Evolutionary conservation across 2,113 vertebrate species (phyloP), one percentile per base, ranked within the genome.

Genomic region (Variabilichromis moorii): DNA sequence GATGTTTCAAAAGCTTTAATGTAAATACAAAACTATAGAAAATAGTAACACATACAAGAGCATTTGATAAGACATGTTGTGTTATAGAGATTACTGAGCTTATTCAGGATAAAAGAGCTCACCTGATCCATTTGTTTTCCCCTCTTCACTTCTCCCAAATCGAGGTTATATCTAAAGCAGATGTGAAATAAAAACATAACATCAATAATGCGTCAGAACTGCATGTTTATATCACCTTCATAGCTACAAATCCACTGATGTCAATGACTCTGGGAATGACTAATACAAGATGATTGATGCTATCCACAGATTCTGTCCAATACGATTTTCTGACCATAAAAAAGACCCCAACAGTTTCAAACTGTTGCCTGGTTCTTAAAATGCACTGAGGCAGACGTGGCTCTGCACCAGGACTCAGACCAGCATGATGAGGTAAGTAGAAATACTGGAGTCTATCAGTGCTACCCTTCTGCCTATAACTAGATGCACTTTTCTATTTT

Each of bases 91-190:
- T 24, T 71, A 42, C 11, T 47, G 9, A 76, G 68, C 10, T 12
- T 47, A 8, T 76, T 47, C 6, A 7, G 8, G 9, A 12, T 37
- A 54, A 19, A 8, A 50, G 14, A 47, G 2, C 90, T 95, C 96
- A 99, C 99, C 98, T 97, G 89, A 82, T 99, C 97, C 40, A 99
- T 97, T 82, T 96, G 94, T 93, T 96, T 95, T 68, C 97, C 96
- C 76, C 89, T 96, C 96, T 96, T 98, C 88, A 99, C 97, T n/a
- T 98, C 97, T 53, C 96, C 97, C 2, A 98, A 96, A 90, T 97
- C 97, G 90, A 99, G 97, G 76, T 96, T 90, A 87, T 97, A 95
- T 87, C 98, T 99, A 13, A 95, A 6, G 91, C 90, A 90, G 83
- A n/a, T 7, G 10, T n/a, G 1, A 55, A 54, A 81, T 17, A 11